These are phyloP conservation scores for Sylvia borin DNA, from an alignment of 2,797 vertebrate species.

Conservation along the genomic window DNA sequence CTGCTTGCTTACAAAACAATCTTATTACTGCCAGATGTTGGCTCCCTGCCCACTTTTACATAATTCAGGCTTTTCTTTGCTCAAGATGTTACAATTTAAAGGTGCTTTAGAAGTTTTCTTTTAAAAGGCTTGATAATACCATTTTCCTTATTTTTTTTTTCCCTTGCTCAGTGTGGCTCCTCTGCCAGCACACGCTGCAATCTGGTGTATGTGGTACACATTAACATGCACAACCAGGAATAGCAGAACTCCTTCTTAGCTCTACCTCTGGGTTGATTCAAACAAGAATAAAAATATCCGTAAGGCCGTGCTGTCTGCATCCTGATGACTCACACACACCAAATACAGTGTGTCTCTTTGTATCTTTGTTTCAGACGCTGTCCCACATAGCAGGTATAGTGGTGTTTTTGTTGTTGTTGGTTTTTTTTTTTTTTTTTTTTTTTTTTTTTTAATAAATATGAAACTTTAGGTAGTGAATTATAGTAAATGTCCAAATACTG, in stretches of 20 bases:
- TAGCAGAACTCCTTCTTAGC: not conserved
- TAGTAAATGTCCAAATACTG: not conserved
- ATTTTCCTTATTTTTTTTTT: not conserved
- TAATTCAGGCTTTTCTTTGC: constrained; percentile 72
- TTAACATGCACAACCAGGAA: not conserved
- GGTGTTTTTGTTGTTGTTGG: fast-evolving
- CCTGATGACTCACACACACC: not conserved
- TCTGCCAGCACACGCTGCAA: not conserved
- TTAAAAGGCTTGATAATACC: constrained; percentile 58
- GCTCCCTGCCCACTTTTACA: constrained; percentile 71
- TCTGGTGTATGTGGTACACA: not conserved
- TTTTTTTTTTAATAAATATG: not conserved
- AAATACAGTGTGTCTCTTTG: not conserved
- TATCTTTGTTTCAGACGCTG: not conserved
- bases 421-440: not conserved
- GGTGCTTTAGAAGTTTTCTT: constrained; percentile 73
- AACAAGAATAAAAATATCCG: not conserved
- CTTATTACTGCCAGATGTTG: constrained; percentile 81
- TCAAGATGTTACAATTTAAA: constrained; percentile 77
- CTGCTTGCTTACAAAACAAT: constrained; percentile 76
- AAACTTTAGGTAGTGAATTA: not conserved
- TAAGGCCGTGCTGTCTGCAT: not conserved
- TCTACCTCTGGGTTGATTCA: constrained; percentile 6
- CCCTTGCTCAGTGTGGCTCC: not conserved
- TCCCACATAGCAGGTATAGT: not conserved